A percentile compares a stretch with the other conserved stretches of the same genome.
Evolutionary conservation across 1,140 invertebrate genomes (phyloP).

Genomic region (Drosophila willistoni): DNA sequence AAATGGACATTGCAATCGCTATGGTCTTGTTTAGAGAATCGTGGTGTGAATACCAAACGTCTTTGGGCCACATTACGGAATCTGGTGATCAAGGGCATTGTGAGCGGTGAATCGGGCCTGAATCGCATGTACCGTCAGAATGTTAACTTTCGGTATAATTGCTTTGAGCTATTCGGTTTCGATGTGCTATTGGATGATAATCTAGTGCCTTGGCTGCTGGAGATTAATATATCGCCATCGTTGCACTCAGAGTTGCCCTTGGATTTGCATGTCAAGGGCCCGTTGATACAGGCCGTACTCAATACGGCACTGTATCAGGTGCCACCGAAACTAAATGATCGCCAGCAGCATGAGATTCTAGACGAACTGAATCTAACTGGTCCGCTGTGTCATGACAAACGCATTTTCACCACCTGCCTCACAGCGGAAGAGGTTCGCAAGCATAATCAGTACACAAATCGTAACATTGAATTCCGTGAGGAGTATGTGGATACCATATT

Average conservation of each 20-base stretch:
- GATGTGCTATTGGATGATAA: conserved; percentile 92
- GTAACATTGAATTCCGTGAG: conserved; percentile 86
- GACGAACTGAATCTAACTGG: conserved; percentile 83
- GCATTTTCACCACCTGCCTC: conserved; percentile 87
- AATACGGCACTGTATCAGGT: conserved; percentile 95
- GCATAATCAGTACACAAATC: conserved; percentile 86
- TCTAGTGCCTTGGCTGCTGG: conserved; percentile 96
- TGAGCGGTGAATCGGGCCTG: conserved; percentile 90
- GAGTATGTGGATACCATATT: conserved; percentile 91
- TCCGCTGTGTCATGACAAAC: conserved; percentile 86
- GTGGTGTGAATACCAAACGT: conserved; percentile 89
- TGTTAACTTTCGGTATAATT: conserved; percentile 89
- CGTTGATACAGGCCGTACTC: conserved; percentile 93
- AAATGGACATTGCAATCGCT: conserved; percentile 94
- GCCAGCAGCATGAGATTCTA: conserved; percentile 83
- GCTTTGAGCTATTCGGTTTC: conserved; percentile 93
- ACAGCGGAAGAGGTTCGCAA: conserved; percentile 87
- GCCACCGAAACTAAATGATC: conserved; percentile 83
- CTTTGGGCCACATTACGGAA: conserved; percentile 92
- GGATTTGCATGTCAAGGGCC: conserved; percentile 97
- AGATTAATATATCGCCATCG: conserved; percentile 98
- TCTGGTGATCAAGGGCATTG: conserved; percentile 92
- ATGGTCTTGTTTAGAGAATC: conserved; percentile 89
- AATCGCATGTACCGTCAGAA: conserved; percentile 88
- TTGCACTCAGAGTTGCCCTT: conserved; percentile 95